Evolutionary conservation across 1,140 invertebrate genomes (phyloP).

Genomic region (Phthorimaea operculella): DNA sequence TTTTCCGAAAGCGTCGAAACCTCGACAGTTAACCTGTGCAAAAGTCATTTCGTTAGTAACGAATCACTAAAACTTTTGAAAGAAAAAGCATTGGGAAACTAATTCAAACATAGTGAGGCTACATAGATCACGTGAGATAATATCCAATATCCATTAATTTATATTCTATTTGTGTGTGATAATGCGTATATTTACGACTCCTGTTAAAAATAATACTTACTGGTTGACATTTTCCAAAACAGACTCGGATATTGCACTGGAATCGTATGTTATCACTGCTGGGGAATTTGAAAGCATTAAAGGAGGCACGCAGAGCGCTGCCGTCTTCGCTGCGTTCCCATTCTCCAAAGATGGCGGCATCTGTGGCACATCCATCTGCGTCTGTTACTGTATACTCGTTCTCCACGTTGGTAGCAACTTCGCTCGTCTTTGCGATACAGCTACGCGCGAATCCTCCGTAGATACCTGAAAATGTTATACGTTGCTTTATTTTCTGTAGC

Average conservation of each 20-base stretch:
- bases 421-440: constrained; percentile 93
- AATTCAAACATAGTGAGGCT: too few species aligned
- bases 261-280: constrained; percentile 94
- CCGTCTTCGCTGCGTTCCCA: constrained; percentile 90
- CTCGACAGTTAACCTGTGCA: constrained; percentile 86
- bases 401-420: constrained; percentile 79
- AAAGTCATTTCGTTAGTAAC: too few species aligned
- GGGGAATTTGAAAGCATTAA: constrained; percentile 97
- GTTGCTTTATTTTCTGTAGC: neutral
- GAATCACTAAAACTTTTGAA: too few species aligned
- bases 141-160: too few species aligned
- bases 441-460: constrained; percentile 94
- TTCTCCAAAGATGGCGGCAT: constrained; percentile 91
- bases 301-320: constrained; percentile 84
- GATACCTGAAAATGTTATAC: constrained; percentile 73
- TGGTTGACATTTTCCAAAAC: constrained; percentile 95
- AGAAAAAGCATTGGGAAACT: too few species aligned
- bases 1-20: constrained; percentile 88
- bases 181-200: too few species aligned
- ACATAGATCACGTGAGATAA: too few species aligned
- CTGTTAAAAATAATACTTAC: constrained; percentile 68
- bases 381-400: constrained; percentile 94
- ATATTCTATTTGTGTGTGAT: too few species aligned
- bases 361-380: constrained; percentile 93
- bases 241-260: constrained; percentile 95